Base-by-base conservation (phyloP, 2,797 vertebrate species). In the Tragelaphus eurycerus region DNA sequence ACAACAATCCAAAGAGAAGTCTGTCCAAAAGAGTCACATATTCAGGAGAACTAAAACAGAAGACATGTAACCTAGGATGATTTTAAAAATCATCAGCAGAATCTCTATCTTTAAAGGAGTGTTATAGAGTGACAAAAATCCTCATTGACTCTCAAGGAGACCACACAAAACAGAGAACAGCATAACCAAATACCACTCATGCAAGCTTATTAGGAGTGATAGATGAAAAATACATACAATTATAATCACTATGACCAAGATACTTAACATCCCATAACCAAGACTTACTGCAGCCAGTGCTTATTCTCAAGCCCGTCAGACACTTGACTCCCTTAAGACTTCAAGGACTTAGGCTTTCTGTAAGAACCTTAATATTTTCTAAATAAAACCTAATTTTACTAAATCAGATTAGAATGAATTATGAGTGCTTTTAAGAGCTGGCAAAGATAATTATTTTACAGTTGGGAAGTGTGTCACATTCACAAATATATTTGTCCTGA, bases 221-320 rank as follows among this genome's bases (percentile, higher is more conserved):
- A 88, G 95, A 86, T 93, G 96, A 98, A 98, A 98, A 95, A 96
- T 38, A 97, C 1, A 97, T 59, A 90, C 23, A 64, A 19, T 19
- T 11, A 16, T 71, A 90, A 96, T 92, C 94, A 95, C 86, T 34
- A 64, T 93, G 95, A 43, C 95, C 91, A 19, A 96, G 96, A 97
- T 85, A 95, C 9, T 7, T 17, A 96, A 85, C 78, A 89, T 93
- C 95, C 92, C 93, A 93, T 8, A 43, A 90, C 92, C 95, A 97
- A 74, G 23, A 34, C n/a, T 29, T 55, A 13, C 0, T 29, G n/a
- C 67, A 55, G 91, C 78, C 94, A 95, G 92, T 85, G 93, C 85
- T 93, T 71, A 82, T 62, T 82, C 97, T 89, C 62, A 94, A 27
- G 46, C 88, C 92, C 0, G 21, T 90, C 90, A 97, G 52, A 97